These are phyloP conservation scores for Macrosiphum euphorbiae DNA, from an alignment of 2,888 invertebrate genomes.

Conservation along the genomic window DNA sequence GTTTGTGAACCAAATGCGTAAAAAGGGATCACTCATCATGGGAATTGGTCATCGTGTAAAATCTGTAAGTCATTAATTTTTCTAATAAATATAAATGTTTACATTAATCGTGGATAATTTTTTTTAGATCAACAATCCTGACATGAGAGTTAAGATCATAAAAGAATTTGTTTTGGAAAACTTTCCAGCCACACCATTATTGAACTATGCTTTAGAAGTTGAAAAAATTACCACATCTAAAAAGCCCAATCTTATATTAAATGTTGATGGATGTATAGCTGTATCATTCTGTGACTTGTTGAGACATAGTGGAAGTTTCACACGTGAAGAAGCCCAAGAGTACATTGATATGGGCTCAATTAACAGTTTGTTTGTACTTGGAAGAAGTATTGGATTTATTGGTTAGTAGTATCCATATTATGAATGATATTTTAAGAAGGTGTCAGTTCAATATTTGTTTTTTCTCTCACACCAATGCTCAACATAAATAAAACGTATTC, in stretches of 20 bases:
- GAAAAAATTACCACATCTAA: constrained; percentile 99
- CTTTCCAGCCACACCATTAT: constrained; percentile 94
- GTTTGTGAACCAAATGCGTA: constrained; percentile 97
- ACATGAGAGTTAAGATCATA: constrained; percentile 96
- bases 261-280: constrained; percentile 99
- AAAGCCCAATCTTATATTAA: constrained; percentile 99
- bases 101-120: neutral
- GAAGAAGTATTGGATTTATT: constrained; percentile 98
- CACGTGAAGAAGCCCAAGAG: constrained; percentile 96
- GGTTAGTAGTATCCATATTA: constrained; percentile 72
- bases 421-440: neutral
- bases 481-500: neutral
- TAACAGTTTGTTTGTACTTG: constrained; percentile 97
- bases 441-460: neutral
- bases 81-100: neutral
- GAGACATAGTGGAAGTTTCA: constrained; percentile 93
- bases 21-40: constrained; percentile 98
- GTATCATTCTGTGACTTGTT: constrained; percentile 97
- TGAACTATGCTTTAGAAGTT: constrained; percentile 95
- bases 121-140: constrained; percentile 92
- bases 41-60: constrained; percentile 95
- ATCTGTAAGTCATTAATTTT: constrained; percentile 72
- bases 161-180: constrained; percentile 95
- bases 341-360: constrained; percentile 98
- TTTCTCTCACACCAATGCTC: neutral